phyloP scores from a whole-genome alignment of 1,140 invertebrate species.

The Drosophila santomea region DNA sequence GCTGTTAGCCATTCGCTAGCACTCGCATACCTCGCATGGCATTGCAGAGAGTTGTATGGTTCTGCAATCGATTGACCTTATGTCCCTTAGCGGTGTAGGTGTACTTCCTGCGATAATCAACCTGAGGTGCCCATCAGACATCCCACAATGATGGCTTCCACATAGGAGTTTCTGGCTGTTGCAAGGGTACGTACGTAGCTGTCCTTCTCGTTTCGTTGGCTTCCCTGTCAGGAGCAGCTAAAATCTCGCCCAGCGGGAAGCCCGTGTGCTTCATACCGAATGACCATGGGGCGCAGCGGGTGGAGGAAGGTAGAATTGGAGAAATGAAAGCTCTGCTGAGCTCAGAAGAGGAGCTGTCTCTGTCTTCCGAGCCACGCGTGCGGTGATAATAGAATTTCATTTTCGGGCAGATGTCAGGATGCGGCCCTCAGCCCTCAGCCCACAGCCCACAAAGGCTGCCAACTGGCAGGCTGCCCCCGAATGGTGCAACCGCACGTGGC shows the following conservation, averaged over 20 bases:
- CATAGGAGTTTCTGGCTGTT: no score
- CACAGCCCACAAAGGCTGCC: constrained; percentile 1
- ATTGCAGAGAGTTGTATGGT: not conserved
- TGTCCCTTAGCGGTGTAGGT: no score
- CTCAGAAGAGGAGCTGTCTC: not conserved
- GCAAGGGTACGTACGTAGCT: not conserved
- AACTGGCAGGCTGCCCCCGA: not conserved
- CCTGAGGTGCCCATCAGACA: not conserved
- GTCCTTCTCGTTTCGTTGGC: constrained; percentile 1
- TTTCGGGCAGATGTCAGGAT: constrained; percentile 12
- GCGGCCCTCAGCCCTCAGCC: not conserved
- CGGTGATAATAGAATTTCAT: constrained; percentile 46
- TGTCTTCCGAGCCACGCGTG: not conserved
- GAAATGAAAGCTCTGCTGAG: not conserved
- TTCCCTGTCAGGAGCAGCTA: constrained; percentile 23
- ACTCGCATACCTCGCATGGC: not conserved
- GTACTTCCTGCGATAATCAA: not conserved
- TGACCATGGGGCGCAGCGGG: constrained; percentile 14
- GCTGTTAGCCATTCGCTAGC: not conserved
- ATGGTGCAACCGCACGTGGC: constrained; percentile 27
- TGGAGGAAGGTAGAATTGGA: constrained; percentile 6
- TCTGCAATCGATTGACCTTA: not conserved
- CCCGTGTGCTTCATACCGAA: not conserved
- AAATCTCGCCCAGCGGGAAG: constrained; percentile 7
- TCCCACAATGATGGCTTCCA: not conserved